Base-by-base conservation (phyloP, 30 jellyfish, hydroid and myxozoan genomes). In the Hydra vulgaris region DNA sequence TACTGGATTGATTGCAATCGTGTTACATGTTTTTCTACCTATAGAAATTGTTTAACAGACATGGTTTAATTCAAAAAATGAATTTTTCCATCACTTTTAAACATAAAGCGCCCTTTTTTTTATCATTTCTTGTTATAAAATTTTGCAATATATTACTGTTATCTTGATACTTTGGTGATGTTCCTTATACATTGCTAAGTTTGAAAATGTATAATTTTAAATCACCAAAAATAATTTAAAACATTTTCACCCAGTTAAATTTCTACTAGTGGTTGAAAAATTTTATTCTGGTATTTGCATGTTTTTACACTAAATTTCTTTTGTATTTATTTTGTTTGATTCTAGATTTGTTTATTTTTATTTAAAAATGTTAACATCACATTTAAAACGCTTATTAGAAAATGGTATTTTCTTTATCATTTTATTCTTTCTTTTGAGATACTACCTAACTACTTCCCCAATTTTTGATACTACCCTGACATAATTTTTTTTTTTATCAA, bases 151-250 rank as follows among this genome's bases (percentile, higher is more conserved):
- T n/a, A n/a, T n/a, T n/a, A n/a, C n/a, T n/a, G n/a, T n/a, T n/a
- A n/a, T n/a, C n/a, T n/a, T n/a, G n/a, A n/a, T n/a, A n/a, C n/a
- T n/a, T 8, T n/a, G 82, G 66, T 74, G 20, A 25, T 23, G 82
- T n/a, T 74, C 82, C 82, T 74, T 74, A 68, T 74, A 12, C 61
- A 40, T 40, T 40, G 61, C 12, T 40, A 40, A 40, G 61, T 40
- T 40, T 40, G 61, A 40, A 53, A 73, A 74, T 74, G 74, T 53
- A 25, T 23, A 74, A 74, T 74, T 74, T 74, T 74, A 74, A 25
- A 23, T 40, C 82, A 74, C 55, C 82, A 21, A 25, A 74, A 21
- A 74, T 16, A 25, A 74, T 7, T 0, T 16, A 8, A 25, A 16
- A 17, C 26, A 25, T 24, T 68, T 74, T 74, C 82, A 74, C 82